Base-by-base conservation (phyloP, 2,797 vertebrate genomes). In the Typhlichthys eigenmanni region DNA sequence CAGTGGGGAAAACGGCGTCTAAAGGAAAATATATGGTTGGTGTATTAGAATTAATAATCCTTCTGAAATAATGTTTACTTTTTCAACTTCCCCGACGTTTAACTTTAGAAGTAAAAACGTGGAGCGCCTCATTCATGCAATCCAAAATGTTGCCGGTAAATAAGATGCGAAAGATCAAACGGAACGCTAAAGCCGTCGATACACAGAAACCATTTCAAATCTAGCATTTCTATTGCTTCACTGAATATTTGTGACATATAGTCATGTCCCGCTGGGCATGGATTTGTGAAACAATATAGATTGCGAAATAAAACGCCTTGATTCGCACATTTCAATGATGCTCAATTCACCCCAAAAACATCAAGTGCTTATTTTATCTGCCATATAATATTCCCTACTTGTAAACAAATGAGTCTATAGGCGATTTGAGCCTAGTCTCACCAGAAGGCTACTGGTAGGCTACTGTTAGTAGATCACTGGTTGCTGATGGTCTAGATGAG, bases 71-170 rank as follows among this genome's bases (percentile, higher is more conserved):
- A 3, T 55, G 62, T 51, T 47, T 11, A 10, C 13, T n/a, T 10
- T 10, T 2, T 9, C 38, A 74, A 77, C 60, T 82, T 70, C 6
- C 13, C 24, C 34, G 58, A 5, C 10, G 1, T 17, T 48, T 82
- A 88, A 87, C 78, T 89, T 89, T 71, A 47, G 13, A 29, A 29
- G 8, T 8, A 2, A 38, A 38, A 38, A 38, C 34, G 34, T 8
- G 34, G 34, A 38, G 34, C 34, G 34, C 34, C 24, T 29, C 34
- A 38, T 38, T 38, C 34, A 38, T 9, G 34, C 34, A 29, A 6
- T 38, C 34, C 34, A 38, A 38, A 38, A 38, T 38, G 34, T 38
- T 6, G 34, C 34, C 34, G 34, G 34, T 9, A 38, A 38, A 6
- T 38, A 38, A 38, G 1, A 6, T 38, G 34, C 34, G 7, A 38